Conservation (phyloP, 2,888 invertebrate genomes). For the Drosophila atroscutellata region DNA sequence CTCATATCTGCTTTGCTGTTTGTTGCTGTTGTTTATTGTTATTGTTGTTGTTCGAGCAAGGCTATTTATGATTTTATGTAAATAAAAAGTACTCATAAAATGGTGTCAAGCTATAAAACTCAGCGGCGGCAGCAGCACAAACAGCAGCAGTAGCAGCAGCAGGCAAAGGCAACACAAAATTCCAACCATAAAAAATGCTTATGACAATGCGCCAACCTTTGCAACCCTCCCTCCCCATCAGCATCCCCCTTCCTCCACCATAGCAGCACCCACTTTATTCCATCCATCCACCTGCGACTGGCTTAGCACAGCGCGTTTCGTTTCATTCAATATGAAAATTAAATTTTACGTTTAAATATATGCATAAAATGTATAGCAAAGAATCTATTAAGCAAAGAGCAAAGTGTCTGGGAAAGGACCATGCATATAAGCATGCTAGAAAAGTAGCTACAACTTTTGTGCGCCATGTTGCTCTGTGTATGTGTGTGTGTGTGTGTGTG, state of each 20-base stretch:
- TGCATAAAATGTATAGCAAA: slow-evolving; percentile 25
- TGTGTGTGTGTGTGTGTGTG: not conserved
- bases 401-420: slow-evolving; percentile 23
- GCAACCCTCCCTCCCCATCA: not conserved
- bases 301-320: slow-evolving; percentile 13
- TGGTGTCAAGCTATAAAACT: slow-evolving; percentile 42
- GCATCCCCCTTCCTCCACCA: too few relatives aligned
- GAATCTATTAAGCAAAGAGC: slow-evolving; percentile 21
- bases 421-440: not conserved
- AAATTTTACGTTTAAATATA: slow-evolving; percentile 42
- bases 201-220: slow-evolving; percentile 19
- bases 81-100: slow-evolving; percentile 32
- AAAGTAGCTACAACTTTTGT: slow-evolving; percentile 28
- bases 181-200: slow-evolving; percentile 37
- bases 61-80: slow-evolving; percentile 32
- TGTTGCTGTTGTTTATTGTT: slow-evolving; percentile 4
- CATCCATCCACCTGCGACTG: not conserved
- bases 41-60: slow-evolving; percentile 7
- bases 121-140: not conserved
- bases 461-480: not conserved
- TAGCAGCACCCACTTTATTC: not conserved
- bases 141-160: slow-evolving; percentile 16
- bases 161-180: slow-evolving; percentile 11
- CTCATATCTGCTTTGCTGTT: slow-evolving; percentile 11
- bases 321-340: slow-evolving; percentile 44